phyloP scores from a whole-genome alignment of 1,140 invertebrate genomes.

The Euura saliciscinereae region DNA sequence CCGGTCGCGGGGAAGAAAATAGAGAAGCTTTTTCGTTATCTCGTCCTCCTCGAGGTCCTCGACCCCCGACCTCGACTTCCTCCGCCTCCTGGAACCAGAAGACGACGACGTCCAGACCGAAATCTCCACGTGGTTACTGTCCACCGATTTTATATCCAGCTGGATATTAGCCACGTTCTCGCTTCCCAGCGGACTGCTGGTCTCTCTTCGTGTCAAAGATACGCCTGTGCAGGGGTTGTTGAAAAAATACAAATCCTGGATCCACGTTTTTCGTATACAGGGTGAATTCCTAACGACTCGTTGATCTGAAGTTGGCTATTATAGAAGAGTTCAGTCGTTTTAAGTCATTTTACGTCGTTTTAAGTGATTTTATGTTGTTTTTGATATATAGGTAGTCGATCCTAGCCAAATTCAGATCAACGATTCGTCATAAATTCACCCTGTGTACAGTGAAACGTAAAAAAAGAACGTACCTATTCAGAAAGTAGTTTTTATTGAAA shows the following conservation, averaged over 20 bases:
- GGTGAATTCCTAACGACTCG: neutral
- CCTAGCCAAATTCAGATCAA: neutral
- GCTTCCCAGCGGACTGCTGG: constrained; percentile 12
- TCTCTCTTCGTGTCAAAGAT: constrained; percentile 15
- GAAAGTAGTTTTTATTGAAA: too few relatives aligned
- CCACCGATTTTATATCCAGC: neutral
- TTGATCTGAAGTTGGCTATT: neutral
- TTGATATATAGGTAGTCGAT: too few relatives aligned
- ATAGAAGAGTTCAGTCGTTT: too few relatives aligned
- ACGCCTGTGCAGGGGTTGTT: neutral
- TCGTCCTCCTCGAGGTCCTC: neutral
- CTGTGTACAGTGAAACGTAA: too few relatives aligned
- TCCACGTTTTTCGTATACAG: too few relatives aligned
- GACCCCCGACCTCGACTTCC: neutral
- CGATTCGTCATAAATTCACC: neutral
- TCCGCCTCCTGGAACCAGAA: neutral
- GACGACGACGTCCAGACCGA: neutral
- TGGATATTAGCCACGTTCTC: constrained; percentile 5
- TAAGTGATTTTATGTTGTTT: too few relatives aligned
- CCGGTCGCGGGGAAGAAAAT: neutral
- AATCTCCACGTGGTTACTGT: constrained; percentile 20
- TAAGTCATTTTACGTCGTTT: too few relatives aligned
- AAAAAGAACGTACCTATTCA: too few relatives aligned
- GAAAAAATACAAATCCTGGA: too few relatives aligned
- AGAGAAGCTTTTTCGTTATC: neutral